Percentiles rank a stretch among this genome's conserved stretches.
Evolutionary conservation across 1,140 invertebrate genomes (phyloP).

Genomic region (Papilio dardanus): DNA sequence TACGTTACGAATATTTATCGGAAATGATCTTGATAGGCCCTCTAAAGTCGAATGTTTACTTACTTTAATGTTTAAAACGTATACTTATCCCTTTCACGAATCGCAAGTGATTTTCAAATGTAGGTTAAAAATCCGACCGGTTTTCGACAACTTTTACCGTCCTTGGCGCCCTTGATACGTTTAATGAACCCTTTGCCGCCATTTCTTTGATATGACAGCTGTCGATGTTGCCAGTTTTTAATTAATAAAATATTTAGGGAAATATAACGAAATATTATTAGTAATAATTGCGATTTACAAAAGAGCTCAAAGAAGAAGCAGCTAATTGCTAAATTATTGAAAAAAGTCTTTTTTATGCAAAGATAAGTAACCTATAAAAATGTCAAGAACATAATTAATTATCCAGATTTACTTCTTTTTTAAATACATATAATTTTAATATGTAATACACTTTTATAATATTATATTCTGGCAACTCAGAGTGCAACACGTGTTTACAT

Average conservation of each 20-base stretch:
- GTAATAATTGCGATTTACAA: background rate
- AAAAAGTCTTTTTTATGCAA: too few relatives aligned
- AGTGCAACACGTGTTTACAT: background rate
- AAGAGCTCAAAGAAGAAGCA: too few relatives aligned
- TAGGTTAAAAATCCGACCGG: slow-evolving; percentile 44
- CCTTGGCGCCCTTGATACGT: slow-evolving; percentile 45
- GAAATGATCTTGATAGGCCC: too few relatives aligned
- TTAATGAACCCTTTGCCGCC: slow-evolving; percentile 37
- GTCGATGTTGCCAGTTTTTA: background rate
- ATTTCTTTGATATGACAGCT: background rate
- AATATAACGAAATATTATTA: background rate
- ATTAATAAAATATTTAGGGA: background rate
- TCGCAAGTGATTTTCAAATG: slow-evolving; percentile 36
- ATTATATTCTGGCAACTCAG: background rate
- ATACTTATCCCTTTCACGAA: slow-evolving; percentile 39
- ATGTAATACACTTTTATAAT: background rate
- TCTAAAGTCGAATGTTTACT: background rate
- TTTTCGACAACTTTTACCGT: slow-evolving; percentile 48
- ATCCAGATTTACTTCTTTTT: background rate
- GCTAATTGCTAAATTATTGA: too few relatives aligned
- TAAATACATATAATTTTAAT: background rate
- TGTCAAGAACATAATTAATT: background rate
- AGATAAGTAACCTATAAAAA: too few relatives aligned
- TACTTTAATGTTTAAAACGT: slow-evolving; percentile 9
- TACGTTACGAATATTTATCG: too few relatives aligned